Percentiles rank a stretch among this genome's conserved stretches.
These are phyloP conservation scores for Apostichopus californicus DNA, from an alignment of 35 echinoderm and acorn worm genomes.

Conservation along the genomic window DNA sequence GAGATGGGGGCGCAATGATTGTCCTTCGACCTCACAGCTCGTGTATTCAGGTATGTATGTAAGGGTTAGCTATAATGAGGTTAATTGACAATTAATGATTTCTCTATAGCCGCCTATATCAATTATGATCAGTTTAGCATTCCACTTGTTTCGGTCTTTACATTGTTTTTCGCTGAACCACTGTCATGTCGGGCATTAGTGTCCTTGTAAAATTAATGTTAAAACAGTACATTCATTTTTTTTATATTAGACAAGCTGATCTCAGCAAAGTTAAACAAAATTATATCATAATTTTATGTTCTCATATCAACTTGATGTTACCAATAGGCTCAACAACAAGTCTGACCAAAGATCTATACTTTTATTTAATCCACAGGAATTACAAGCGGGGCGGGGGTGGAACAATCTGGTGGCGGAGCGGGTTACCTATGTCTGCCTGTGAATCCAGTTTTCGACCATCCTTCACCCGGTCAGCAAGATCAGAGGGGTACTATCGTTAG, in stretches of 20 bases:
- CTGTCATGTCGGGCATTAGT: no score
- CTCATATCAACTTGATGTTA: neutral
- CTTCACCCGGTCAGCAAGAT: neutral
- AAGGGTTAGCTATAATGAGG: neutral
- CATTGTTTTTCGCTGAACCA: no score
- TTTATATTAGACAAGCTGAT: no score
- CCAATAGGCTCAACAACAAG: neutral
- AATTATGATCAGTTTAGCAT: neutral
- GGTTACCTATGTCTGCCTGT: slow-evolving; percentile 19
- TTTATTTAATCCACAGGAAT: neutral
- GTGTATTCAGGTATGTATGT: slow-evolving; percentile 22
- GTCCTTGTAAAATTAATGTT: no score
- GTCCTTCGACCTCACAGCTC: slow-evolving; percentile 20
- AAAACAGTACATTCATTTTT: no score
- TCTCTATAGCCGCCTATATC: neutral
- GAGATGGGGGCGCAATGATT: slow-evolving; percentile 33
- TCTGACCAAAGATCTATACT: neutral
- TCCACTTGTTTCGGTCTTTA: neutral
- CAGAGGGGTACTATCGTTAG: neutral
- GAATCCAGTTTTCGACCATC: neutral
- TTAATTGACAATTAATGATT: neutral
- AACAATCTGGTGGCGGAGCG: neutral
- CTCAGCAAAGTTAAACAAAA: no score
- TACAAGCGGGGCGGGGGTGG: neutral
- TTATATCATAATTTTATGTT: no score